Base-by-base conservation (phyloP, 2,797 vertebrate species). In the Alfaro cultratus region DNA sequence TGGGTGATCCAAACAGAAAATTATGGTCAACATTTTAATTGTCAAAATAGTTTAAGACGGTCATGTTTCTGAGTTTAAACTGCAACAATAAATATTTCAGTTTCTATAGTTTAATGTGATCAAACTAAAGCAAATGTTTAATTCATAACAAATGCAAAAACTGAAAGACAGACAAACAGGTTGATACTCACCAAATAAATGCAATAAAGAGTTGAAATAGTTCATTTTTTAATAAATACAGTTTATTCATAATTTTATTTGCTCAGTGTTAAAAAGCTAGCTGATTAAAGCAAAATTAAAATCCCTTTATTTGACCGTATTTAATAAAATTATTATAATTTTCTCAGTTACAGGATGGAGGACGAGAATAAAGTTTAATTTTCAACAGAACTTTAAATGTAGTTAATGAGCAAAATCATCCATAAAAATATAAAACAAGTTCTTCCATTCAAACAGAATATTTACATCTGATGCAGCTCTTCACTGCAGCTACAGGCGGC, bases 361-460 rank as follows among this genome's bases (percentile, higher is more conserved):
- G 39, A 43, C 23, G 12, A 70, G 5, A 12, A 23, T 68, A 68
- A 39, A 68, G 36, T 11, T 36, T 12, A n/a, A 4, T n/a, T 70
- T 68, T 67, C 15, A 70, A 2, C 39, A 70, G 12, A 26, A 70
- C 34, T 39, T 67, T 39, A 67, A 18, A 39, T 36, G 29, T 3
- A 12, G 7, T 41, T 68, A n/a, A 70, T 43, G 39, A 70, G 23
- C 21, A 43, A 70, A 23, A 70, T 70, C 39, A 70, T 70, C 67
- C 39, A 26, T 41, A 43, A 70, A 43, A 70, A 70, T 70, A 70
- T n/a, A 70, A 70, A 70, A 70, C 21, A 43, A 43, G 21, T 68
- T 39, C 64, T 41, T 41, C 23, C 36, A 41, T 68, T 26, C 39
- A 68, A 23, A 68, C 67, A 43, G 26, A 70, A 70, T 70, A 70